Conservation (phyloP, 2,888 invertebrate genomes). For the Harpagoxenus sublaevis region DNA sequence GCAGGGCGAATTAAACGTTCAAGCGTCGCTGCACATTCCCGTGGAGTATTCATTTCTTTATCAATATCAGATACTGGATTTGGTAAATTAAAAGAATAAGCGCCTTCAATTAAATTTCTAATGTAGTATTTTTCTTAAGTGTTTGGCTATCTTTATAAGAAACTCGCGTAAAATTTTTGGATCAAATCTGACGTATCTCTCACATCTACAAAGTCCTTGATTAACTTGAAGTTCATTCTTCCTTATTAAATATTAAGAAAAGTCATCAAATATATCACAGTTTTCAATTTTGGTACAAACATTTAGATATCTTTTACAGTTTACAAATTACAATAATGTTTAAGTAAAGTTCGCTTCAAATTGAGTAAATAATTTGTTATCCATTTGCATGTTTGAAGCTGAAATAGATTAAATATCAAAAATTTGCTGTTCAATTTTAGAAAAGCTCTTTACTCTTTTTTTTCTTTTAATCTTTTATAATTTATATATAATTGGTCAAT, state of each 20-base stretch:
- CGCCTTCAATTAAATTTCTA: neutral
- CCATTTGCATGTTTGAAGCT: neutral
- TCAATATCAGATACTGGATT: slow-evolving; percentile 8
- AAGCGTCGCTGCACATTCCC: slow-evolving; percentile 11
- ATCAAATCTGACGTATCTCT: neutral
- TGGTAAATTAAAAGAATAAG: neutral
- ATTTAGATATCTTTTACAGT: no score
- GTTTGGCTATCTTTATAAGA: neutral
- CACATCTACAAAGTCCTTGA: neutral
- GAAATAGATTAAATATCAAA: neutral
- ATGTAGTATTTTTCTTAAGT: neutral
- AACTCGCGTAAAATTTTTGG: no score
- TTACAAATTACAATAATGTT: neutral
- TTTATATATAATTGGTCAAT: neutral
- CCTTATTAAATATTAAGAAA: neutral
- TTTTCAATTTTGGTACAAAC: neutral
- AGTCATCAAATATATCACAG: neutral
- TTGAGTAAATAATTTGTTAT: neutral
- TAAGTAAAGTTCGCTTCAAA: neutral
- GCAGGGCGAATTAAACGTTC: slow-evolving; percentile 41
- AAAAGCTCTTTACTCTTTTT: neutral
- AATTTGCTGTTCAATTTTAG: neutral
- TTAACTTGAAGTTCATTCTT: neutral
- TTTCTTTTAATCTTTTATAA: neutral
- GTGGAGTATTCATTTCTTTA: neutral